phyloP scores from a whole-genome alignment of 2,113 vertebrate species.

The Gila orcuttii region DNA sequence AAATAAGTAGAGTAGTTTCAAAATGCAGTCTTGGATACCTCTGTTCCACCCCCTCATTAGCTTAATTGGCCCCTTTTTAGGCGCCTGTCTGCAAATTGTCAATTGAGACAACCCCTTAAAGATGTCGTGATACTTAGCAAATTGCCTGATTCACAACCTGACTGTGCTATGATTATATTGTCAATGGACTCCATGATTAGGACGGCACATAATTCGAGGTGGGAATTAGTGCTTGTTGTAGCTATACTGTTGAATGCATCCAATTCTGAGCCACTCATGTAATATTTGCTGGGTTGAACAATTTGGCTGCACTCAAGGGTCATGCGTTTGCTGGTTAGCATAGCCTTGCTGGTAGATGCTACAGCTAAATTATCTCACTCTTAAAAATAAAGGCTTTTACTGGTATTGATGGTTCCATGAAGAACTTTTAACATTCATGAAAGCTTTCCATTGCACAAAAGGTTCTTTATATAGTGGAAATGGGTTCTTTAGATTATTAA shows the following conservation, averaged over 20 bases:
- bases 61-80: constrained; percentile 73
- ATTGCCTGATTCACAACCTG: constrained; percentile 75
- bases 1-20: constrained; percentile 56
- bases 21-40: constrained; percentile 57
- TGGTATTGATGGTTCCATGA: too few relatives aligned
- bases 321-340: constrained; percentile 13
- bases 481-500: too few relatives aligned
- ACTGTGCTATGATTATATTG: constrained; percentile 80
- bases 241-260: constrained; percentile 46
- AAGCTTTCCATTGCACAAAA: too few relatives aligned
- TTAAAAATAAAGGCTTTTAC: too few relatives aligned
- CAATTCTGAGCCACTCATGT: constrained; percentile 35
- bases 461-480: too few relatives aligned
- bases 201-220: constrained; percentile 71
- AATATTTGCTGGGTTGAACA: constrained; percentile 10
- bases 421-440: too few relatives aligned
- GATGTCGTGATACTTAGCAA: constrained; percentile 70
- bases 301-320: constrained; percentile 1
- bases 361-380: neutral
- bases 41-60: constrained; percentile 65
- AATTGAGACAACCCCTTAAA: constrained; percentile 68
- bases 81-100: constrained; percentile 66
- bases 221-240: constrained; percentile 71
- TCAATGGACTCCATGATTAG: constrained; percentile 79
- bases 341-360: neutral